Evolutionary conservation across 2,797 vertebrate species (phyloP).

Genomic region (Esox masquinongy): DNA sequence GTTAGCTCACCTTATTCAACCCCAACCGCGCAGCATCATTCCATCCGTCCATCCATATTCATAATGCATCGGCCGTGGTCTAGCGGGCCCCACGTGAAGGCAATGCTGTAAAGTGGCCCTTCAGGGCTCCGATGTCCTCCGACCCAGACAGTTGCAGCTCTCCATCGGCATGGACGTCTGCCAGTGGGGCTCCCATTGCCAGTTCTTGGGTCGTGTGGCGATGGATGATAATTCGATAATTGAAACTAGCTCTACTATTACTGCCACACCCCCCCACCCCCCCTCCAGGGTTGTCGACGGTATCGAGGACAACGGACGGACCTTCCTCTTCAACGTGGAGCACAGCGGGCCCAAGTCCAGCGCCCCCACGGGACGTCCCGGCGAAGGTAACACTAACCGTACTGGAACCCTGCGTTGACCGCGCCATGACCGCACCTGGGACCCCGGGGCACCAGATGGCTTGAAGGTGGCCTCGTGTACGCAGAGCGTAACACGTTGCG

Average conservation of each 20-base stretch:
- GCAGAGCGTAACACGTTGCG: conserved; percentile 48
- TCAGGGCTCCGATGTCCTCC: conserved; percentile 54
- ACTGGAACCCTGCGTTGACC: conserved; percentile 33
- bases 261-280: conserved; percentile 33
- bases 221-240: conserved; percentile 51
- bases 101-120: conserved; percentile 49
- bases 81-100: conserved; percentile 39
- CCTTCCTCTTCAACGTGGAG: conserved; percentile 84
- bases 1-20: conserved; percentile 44
- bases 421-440: conserved; percentile 11
- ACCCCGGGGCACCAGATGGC: conserved; percentile 57
- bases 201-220: conserved; percentile 39
- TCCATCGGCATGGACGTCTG: conserved; percentile 48
- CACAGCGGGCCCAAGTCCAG: conserved; percentile 56
- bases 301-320: conserved; percentile 85
- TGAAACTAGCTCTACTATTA: conserved; percentile 68
- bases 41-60: conserved; percentile 55
- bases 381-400: conserved; percentile 64
- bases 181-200: conserved; percentile 63
- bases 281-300: conserved; percentile 88
- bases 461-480: conserved; percentile 32
- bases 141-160: conserved; percentile 39
- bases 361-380: conserved; percentile 33
- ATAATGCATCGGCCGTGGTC: conserved; percentile 64
- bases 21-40: neutral